Evolutionary conservation across 1,140 invertebrate genomes (phyloP).

Genomic region (Pogonomyrmex californicus): DNA sequence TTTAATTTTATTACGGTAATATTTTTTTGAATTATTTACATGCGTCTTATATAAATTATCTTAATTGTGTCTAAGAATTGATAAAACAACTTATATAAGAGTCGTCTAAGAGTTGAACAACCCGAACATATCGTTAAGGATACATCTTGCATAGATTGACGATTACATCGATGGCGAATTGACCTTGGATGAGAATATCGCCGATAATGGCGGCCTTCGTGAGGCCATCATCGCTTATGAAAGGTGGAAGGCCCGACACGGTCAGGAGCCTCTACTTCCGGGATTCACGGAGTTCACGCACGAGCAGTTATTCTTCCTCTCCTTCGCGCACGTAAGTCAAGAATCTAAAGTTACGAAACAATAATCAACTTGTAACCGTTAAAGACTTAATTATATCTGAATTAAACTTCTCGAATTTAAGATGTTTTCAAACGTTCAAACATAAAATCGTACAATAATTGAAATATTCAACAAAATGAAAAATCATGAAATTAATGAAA

Average conservation of each 20-base stretch:
- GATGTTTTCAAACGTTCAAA: neutral
- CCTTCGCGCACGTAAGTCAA: conserved; percentile 93
- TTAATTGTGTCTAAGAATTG: neutral
- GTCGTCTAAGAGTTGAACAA: neutral
- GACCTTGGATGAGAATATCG: conserved; percentile 96
- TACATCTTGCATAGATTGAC: conserved; percentile 75
- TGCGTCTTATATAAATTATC: neutral
- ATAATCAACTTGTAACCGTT: neutral
- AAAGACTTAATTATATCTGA: neutral
- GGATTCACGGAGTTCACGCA: conserved; percentile 92
- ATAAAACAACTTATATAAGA: neutral
- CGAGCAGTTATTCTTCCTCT: conserved; percentile 96
- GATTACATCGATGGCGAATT: conserved; percentile 92
- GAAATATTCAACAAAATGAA: neutral
- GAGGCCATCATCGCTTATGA: conserved; percentile 93
- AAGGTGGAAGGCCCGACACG: conserved; percentile 88
- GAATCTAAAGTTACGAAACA: neutral
- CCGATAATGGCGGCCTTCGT: conserved; percentile 95
- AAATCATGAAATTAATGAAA: neutral
- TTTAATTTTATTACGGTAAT: neutral
- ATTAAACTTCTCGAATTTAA: neutral
- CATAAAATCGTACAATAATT: neutral
- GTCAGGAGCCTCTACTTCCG: conserved; percentile 90
- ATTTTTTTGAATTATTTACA: neutral
- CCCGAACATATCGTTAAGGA: neutral